A percentile compares a stretch with the other conserved stretches of the same genome.
Conservation (phyloP, 1,140 invertebrate genomes). For the Delia radicum region DNA sequence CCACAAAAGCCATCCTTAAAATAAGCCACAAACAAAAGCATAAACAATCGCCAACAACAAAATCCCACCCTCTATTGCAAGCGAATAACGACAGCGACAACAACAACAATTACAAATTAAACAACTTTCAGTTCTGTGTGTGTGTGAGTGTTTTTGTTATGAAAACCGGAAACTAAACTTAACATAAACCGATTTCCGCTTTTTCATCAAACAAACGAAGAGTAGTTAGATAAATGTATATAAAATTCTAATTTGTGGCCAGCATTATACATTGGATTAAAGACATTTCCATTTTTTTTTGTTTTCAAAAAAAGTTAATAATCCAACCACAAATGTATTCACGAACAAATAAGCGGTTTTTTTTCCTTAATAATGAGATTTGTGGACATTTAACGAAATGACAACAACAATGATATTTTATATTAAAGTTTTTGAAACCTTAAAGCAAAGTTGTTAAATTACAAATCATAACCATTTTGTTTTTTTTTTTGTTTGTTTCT, state of each 20-base stretch:
- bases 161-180: neutral
- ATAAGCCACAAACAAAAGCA: neutral
- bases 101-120: neutral
- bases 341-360: conserved; percentile 4
- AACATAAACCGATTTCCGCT: neutral
- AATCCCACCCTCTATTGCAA: neutral
- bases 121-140: neutral
- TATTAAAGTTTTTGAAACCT: neutral
- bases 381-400: neutral
- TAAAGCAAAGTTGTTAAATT: neutral
- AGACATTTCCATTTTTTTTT: neutral
- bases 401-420: neutral
- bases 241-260: neutral
- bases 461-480: neutral
- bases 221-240: neutral
- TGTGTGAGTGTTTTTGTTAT: neutral
- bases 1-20: neutral
- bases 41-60: neutral
- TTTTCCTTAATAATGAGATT: neutral
- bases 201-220: neutral
- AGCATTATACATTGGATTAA: neutral
- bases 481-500: neutral
- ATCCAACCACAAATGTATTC: conserved; percentile 1
- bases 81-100: too few species aligned
- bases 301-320: neutral